Evolutionary conservation across 2,113 vertebrate species (phyloP).

Genomic region (Centrocercus urophasianus): DNA sequence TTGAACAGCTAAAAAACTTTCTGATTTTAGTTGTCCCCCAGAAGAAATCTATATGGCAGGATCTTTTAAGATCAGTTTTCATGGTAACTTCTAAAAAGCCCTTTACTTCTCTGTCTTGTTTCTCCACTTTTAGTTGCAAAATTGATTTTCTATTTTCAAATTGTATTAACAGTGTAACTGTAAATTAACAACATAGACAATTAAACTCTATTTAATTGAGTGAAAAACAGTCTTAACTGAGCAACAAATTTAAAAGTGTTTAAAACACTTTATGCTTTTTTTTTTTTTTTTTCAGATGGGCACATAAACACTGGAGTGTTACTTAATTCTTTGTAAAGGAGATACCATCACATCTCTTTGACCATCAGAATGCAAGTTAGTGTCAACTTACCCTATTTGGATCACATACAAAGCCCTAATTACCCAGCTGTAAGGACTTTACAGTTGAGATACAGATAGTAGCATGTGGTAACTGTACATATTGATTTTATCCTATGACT

Average conservation of each 20-base stretch:
- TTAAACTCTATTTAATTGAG: background rate
- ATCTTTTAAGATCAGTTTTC: background rate
- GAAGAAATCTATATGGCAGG: background rate
- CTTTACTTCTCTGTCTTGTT: background rate
- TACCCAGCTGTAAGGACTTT: background rate
- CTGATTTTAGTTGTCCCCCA: background rate
- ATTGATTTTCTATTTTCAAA: background rate
- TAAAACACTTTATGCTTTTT: background rate
- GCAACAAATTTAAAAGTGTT: constrained; percentile 11
- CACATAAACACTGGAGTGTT: constrained; percentile 14
- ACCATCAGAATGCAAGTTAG: constrained; percentile 32
- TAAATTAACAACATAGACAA: background rate
- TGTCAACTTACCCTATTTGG: constrained; percentile 38
- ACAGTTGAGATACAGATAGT: background rate
- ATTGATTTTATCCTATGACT: background rate
- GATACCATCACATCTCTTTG: constrained; percentile 53
- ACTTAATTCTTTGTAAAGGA: constrained; percentile 21
- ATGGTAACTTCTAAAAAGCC: background rate
- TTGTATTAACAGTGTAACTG: background rate
- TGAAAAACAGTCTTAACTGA: background rate
- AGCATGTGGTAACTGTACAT: background rate
- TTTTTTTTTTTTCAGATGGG: background rate
- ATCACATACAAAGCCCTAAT: constrained; percentile 31
- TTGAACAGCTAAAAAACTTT: background rate
- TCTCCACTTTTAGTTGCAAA: background rate